phyloP scores from a whole-genome alignment of 2,888 invertebrate species.

The Trimorus sp. region DNA sequence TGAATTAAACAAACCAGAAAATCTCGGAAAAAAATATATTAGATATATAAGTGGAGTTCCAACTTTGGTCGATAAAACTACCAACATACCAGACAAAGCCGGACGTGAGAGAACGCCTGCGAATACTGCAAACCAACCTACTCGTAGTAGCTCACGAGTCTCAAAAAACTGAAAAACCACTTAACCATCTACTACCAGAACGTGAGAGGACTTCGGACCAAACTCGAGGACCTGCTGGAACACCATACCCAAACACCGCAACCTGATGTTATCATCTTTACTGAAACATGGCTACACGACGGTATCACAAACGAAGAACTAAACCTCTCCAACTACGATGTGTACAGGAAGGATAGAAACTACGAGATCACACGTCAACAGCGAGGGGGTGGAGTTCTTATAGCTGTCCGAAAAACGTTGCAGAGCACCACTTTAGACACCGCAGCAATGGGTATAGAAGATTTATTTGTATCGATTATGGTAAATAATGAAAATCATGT shows the following conservation, averaged over 20 bases:
- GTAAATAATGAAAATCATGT: not conserved
- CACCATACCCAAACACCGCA: too few species aligned
- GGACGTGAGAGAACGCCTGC: not conserved
- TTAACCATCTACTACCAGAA: slow-evolving; percentile 23
- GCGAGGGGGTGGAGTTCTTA: slow-evolving; percentile 41
- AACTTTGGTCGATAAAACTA: not conserved
- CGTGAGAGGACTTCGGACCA: slow-evolving; percentile 22
- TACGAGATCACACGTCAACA: not conserved
- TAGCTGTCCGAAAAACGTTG: slow-evolving; percentile 10
- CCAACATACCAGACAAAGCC: too few species aligned
- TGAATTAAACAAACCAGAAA: slow-evolving; percentile 20
- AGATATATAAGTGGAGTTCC: slow-evolving; percentile 12
- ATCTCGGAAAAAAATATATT: slow-evolving; percentile 5
- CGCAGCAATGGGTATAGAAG: not conserved
- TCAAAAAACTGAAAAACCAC: not conserved
- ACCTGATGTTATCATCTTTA: slow-evolving; percentile 30
- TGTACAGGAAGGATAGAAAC: slow-evolving; percentile 21
- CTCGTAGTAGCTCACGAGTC: not conserved
- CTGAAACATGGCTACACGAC: slow-evolving; percentile 43
- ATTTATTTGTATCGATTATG: not conserved
- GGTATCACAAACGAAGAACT: slow-evolving; percentile 39
- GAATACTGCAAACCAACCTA: not conserved
- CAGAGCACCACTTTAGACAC: not conserved
- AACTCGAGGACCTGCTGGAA: not conserved
- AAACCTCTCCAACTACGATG: not conserved